phyloP scores from a whole-genome alignment of 2,113 vertebrate genomes.

The Castor canadensis region DNA sequence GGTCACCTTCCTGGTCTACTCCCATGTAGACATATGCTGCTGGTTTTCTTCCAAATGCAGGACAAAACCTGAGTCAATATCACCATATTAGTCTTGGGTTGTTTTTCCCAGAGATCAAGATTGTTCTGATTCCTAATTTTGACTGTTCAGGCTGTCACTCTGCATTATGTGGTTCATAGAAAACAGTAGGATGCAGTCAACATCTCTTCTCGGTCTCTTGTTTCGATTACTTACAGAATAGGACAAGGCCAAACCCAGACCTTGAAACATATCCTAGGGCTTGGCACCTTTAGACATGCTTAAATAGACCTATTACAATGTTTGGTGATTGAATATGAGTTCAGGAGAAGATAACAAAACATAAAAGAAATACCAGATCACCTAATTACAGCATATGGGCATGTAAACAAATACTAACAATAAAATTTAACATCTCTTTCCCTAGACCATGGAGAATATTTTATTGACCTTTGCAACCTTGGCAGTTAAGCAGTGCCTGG shows the following conservation, averaged over 20 bases:
- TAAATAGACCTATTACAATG: neutral
- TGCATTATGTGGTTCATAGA: neutral
- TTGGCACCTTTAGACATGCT: neutral
- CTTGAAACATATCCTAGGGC: neutral
- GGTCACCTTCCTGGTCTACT: no score
- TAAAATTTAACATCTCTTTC: conserved; percentile 51
- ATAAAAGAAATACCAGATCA: neutral
- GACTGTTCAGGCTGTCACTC: neutral
- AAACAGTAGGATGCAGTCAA: neutral
- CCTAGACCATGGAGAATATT: conserved; percentile 45
- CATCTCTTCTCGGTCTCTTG: neutral
- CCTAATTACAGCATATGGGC: conserved; percentile 32
- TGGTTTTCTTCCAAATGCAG: neutral
- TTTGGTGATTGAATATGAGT: neutral
- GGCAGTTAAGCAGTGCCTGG: conserved; percentile 23
- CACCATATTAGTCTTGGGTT: neutral
- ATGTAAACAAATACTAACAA: conserved; percentile 43
- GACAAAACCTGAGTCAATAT: neutral
- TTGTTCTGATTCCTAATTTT: neutral
- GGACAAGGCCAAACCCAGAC: neutral
- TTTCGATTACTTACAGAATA: neutral
- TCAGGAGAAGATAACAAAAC: conserved; percentile 20
- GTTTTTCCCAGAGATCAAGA: neutral
- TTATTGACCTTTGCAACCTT: conserved; percentile 55
- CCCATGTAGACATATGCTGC: neutral